These are phyloP conservation scores for Phortica variegata DNA, from an alignment of 1,140 invertebrate species.

Conservation along the genomic window DNA sequence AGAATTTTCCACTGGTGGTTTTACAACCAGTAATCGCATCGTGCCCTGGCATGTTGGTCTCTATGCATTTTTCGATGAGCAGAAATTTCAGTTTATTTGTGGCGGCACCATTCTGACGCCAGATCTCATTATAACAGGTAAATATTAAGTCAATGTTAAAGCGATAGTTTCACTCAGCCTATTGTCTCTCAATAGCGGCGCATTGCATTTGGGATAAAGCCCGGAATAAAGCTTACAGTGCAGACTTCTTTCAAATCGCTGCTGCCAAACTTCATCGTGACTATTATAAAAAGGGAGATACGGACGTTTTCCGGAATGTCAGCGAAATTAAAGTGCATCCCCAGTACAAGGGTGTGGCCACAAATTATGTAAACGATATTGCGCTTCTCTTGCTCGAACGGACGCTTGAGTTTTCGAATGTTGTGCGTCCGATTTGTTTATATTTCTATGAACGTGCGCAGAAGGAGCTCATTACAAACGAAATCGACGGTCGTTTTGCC, in stretches of 20 bases:
- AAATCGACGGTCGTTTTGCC: conserved; percentile 24
- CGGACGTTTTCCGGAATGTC: conserved; percentile 12
- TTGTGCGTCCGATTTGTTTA: conserved; percentile 35
- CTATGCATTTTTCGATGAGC: conserved; percentile 44
- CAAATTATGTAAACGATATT: conserved; percentile 24
- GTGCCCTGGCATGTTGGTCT: conserved; percentile 64
- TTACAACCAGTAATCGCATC: conserved; percentile 26
- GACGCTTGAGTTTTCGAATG: conserved; percentile 25
- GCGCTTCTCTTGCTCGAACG: conserved; percentile 24
- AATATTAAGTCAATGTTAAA: too few species aligned
- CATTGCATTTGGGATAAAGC: conserved; percentile 36
- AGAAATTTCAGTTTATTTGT: conserved; percentile 57
- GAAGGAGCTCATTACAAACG: conserved; percentile 31
- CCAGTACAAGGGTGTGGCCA: conserved; percentile 25
- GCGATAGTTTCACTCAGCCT: too few species aligned
- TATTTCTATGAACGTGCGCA: conserved; percentile 16
- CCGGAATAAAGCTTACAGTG: background rate
- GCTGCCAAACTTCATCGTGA: conserved; percentile 32
- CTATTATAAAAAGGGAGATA: conserved; percentile 12
- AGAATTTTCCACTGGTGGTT: conserved; percentile 25
- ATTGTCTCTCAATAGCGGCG: too few species aligned
- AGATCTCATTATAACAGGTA: conserved; percentile 31
- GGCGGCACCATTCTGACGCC: conserved; percentile 57
- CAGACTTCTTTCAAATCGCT: conserved; percentile 23
- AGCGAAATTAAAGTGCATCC: conserved; percentile 19